Evolutionary conservation across 2,888 invertebrate species (phyloP).

Genomic region (Drosophila colorata): DNA sequence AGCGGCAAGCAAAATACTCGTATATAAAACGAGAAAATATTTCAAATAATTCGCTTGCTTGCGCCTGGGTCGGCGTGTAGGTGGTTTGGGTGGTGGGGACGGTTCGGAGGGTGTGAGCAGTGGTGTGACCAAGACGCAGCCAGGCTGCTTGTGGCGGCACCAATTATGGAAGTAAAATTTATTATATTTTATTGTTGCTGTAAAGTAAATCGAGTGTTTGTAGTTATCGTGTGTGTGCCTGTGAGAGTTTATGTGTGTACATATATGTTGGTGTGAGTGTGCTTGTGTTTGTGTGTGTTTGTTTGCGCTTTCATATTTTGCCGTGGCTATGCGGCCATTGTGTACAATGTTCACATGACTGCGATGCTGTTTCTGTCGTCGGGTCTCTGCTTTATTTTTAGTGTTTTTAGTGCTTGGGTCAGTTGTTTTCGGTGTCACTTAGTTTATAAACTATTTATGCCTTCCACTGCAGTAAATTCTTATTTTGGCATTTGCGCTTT

Average conservation of each 20-base stretch:
- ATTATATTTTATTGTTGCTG: conserved; percentile 72
- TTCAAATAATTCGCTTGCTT: conserved; percentile 68
- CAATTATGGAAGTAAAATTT: conserved; percentile 74
- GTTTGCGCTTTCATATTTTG: conserved; percentile 38
- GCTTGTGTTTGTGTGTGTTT: conserved; percentile 24
- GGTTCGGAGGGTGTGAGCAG: conserved; percentile 12
- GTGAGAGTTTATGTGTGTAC: background rate
- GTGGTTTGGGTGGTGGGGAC: conserved; percentile 8
- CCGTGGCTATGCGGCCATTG: conserved; percentile 48
- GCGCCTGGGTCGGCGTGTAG: conserved; percentile 18
- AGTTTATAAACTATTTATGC: conserved; percentile 78
- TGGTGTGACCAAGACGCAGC: conserved; percentile 53
- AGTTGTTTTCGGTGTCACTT: conserved; percentile 76
- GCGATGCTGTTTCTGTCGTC: conserved; percentile 52
- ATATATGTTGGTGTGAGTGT: background rate
- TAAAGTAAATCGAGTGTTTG: conserved; percentile 72
- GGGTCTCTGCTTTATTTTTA: conserved; percentile 56
- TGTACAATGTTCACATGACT: conserved; percentile 56
- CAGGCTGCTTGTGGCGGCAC: conserved; percentile 73
- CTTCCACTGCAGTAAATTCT: conserved; percentile 76
- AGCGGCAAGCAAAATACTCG: conserved; percentile 39
- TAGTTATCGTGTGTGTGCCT: conserved; percentile 35
- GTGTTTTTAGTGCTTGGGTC: conserved; percentile 75
- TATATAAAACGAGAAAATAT: conserved; percentile 63
- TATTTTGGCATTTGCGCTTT: conserved; percentile 68